phyloP scores from a whole-genome alignment of 2,888 invertebrate species.

The Chymomyza fuscimana region DNA sequence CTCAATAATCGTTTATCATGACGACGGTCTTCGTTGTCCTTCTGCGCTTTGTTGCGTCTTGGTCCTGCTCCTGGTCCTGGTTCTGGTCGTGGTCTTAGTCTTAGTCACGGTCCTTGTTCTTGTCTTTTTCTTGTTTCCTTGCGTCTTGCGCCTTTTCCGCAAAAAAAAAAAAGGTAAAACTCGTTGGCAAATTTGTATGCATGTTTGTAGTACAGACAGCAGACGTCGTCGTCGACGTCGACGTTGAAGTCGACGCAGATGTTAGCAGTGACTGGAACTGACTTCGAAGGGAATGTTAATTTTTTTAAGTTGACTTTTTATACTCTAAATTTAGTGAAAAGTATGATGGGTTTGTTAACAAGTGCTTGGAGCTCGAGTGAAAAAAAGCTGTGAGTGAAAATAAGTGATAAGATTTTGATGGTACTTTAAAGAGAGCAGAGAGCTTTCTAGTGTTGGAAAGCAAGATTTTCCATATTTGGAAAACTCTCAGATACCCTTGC shows the following conservation, averaged over 20 bases:
- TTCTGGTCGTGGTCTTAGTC: constrained; percentile 8
- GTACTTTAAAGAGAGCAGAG: no score
- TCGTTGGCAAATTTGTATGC: constrained; percentile 62
- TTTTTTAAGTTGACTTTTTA: background rate
- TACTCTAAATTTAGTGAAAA: background rate
- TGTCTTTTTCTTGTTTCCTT: constrained; percentile 9
- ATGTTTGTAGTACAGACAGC: constrained; percentile 35
- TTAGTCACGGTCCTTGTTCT: constrained; percentile 4
- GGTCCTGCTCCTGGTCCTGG: constrained; percentile 5
- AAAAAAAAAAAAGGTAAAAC: constrained; percentile 43
- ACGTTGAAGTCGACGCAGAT: constrained; percentile 1
- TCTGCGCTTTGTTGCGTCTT: constrained; percentile 1
- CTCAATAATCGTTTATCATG: constrained; percentile 78
- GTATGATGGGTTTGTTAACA: background rate
- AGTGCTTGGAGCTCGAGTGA: background rate
- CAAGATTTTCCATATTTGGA: no score
- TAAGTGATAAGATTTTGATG: no score
- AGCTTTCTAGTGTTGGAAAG: no score
- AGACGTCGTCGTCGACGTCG: background rate
- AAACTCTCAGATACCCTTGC: no score
- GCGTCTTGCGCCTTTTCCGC: constrained; percentile 8
- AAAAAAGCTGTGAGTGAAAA: no score
- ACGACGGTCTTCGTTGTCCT: constrained; percentile 41
- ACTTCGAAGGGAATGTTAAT: no score
- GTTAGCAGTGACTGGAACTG: no score